phyloP scores from a whole-genome alignment of 2,888 invertebrate species.

The Barypeithes pellucidus region DNA sequence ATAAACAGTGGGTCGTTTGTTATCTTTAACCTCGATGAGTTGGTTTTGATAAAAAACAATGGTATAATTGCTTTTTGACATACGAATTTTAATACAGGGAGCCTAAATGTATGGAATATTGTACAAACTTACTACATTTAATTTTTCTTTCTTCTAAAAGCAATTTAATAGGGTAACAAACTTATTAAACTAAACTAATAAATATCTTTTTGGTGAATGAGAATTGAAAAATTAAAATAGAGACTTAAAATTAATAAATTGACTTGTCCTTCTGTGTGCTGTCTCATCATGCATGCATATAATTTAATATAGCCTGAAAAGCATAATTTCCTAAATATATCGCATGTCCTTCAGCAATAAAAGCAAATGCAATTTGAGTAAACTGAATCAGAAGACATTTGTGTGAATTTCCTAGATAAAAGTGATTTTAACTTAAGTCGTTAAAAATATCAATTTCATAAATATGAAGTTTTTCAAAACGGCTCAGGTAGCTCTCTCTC shows the following conservation, averaged over 20 bases:
- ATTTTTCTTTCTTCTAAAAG: too few species aligned
- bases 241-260: too few species aligned
- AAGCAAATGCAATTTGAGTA: background rate
- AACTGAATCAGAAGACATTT: background rate
- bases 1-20: background rate
- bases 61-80: constrained; percentile 7
- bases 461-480: too few species aligned
- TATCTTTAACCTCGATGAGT: constrained; percentile 4
- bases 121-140: too few species aligned
- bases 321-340: background rate
- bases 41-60: constrained; percentile 18
- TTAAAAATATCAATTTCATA: too few species aligned
- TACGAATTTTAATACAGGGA: background rate
- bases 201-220: too few species aligned
- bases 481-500: too few species aligned
- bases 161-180: too few species aligned
- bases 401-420: background rate
- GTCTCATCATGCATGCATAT: background rate
- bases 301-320: background rate
- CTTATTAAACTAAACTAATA: too few species aligned
- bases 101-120: background rate
- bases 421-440: background rate
- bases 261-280: too few species aligned
- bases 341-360: background rate
- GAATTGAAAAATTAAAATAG: too few species aligned